Evolutionary conservation across 2,888 invertebrate genomes (phyloP), one percentile per base, ranked within the genome.

Genomic region (Crocallis elinguaria): DNA sequence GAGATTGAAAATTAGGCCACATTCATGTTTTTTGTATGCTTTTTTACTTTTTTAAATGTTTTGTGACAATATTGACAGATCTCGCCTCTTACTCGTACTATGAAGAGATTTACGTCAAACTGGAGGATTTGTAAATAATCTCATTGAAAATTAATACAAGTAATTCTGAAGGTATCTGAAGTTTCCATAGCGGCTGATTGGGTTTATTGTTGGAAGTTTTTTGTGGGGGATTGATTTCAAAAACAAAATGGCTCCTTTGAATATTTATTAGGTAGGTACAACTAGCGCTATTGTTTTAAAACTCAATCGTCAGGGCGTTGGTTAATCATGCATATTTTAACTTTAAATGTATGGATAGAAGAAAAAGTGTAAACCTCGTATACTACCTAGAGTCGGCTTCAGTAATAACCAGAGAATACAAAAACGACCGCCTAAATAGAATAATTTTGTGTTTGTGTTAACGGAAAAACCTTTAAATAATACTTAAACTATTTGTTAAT

Each of bases 21-120:
- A 91, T 91, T 90, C 87, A 88, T 69, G 57, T 33, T 43, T 62
- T 64, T 71, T 64, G 79, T 74, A 73, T 58, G 62, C 32, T 43
- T 68, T 73, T 77, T 60, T 66, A 42, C 48, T 77, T 73, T 74
- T 70, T 65, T 76, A 73, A n/a, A 84, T 88, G 82, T 88, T 88
- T 86, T 87, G 87, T 86, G 85, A 89, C 84, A 91, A 91, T 86
- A 90, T 89, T 90, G 91, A 90, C 89, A 86, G 87, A 76, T 84
- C 73, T 75, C 74, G 83, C 83, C 85, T 80, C 75, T 71, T 69
- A 56, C n/a, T 49, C 13, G 41, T 37, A 39, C 35, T 29, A 57
- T 57, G 60, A 67, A 64, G 60, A 62, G 65, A 69, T 73, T 70
- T 72, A 75, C 70, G 72, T 69, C 67, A 65, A 66, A 64, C 70